Percentiles rank a stretch among this genome's conserved stretches.
These are phyloP conservation scores for Eueides isabella DNA, from an alignment of 1,140 invertebrate genomes.

Conservation along the genomic window DNA sequence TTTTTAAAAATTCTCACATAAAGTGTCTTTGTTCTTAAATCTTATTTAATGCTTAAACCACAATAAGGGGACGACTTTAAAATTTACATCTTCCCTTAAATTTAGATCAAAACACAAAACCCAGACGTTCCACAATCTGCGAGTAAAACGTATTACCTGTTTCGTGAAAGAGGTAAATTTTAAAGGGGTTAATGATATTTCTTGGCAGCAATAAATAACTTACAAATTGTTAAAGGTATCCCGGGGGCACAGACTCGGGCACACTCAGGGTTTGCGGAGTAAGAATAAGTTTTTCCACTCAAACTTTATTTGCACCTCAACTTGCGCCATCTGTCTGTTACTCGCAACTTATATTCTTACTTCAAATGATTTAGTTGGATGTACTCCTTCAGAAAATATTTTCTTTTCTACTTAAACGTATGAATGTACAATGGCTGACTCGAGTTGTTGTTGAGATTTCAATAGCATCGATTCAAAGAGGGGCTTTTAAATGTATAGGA, in stretches of 20 bases:
- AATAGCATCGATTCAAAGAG: slow-evolving; percentile 41
- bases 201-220: slow-evolving; percentile 76
- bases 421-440: slow-evolving; percentile 68
- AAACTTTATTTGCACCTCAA: slow-evolving; percentile 81
- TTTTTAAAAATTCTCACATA: background rate
- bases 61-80: slow-evolving; percentile 3
- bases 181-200: slow-evolving; percentile 77
- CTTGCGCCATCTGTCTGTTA: slow-evolving; percentile 76
- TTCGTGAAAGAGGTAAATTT: slow-evolving; percentile 59
- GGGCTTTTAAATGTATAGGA: slow-evolving; percentile 40
- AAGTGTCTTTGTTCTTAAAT: background rate
- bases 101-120: slow-evolving; percentile 28
- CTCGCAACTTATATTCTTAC: slow-evolving; percentile 78
- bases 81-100: slow-evolving; percentile 7
- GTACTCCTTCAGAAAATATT: slow-evolving; percentile 75
- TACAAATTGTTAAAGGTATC: slow-evolving; percentile 78
- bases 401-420: slow-evolving; percentile 73
- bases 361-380: slow-evolving; percentile 79
- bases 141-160: slow-evolving; percentile 50
- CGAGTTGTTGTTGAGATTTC: slow-evolving; percentile 50
- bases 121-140: slow-evolving; percentile 26
- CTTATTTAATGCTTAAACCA: background rate
- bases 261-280: slow-evolving; percentile 65
- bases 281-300: slow-evolving; percentile 79
- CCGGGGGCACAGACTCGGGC: slow-evolving; percentile 65